A percentile compares a stretch with the other conserved stretches of the same genome.
phyloP scores from a whole-genome alignment of 37 sponge, comb jelly and placozoan genomes.

The Hormiphora californensis region DNA sequence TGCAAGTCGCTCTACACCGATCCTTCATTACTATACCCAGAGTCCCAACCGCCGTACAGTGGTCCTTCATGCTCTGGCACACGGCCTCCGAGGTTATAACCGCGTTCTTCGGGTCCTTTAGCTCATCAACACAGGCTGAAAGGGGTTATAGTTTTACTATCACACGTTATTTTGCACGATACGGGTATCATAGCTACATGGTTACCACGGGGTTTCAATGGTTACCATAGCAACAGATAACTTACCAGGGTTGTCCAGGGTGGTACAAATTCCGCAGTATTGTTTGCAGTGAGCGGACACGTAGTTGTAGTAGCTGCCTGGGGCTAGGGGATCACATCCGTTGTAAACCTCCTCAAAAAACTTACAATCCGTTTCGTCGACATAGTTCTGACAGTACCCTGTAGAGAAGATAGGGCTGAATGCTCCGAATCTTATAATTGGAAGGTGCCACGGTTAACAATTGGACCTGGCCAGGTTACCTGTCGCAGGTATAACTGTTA shows the following conservation, averaged over 20 bases:
- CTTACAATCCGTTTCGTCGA: background rate
- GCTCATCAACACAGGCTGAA: background rate
- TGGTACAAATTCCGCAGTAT: background rate
- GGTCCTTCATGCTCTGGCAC: background rate
- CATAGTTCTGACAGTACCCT: background rate
- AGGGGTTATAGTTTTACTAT: too few relatives aligned
- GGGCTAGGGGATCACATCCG: background rate
- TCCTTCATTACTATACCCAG: conserved; percentile 1
- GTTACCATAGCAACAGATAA: too few relatives aligned
- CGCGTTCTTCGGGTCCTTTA: background rate
- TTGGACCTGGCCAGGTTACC: too few relatives aligned
- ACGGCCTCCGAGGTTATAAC: background rate
- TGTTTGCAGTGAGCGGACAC: conserved; percentile 9
- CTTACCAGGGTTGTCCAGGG: conserved; percentile 5
- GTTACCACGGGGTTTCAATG: too few relatives aligned
- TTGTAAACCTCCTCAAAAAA: background rate
- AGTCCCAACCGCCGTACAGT: background rate
- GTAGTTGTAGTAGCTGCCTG: background rate
- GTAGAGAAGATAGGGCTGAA: too few relatives aligned
- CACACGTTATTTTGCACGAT: too few relatives aligned
- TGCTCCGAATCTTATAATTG: too few relatives aligned
- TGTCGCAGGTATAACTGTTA: too few relatives aligned
- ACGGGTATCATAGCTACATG: too few relatives aligned
- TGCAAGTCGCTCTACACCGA: background rate
- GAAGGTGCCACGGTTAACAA: too few relatives aligned